These are phyloP conservation scores for Dicycla oo DNA, from an alignment of 2,888 invertebrate genomes.

Conservation along the genomic window DNA sequence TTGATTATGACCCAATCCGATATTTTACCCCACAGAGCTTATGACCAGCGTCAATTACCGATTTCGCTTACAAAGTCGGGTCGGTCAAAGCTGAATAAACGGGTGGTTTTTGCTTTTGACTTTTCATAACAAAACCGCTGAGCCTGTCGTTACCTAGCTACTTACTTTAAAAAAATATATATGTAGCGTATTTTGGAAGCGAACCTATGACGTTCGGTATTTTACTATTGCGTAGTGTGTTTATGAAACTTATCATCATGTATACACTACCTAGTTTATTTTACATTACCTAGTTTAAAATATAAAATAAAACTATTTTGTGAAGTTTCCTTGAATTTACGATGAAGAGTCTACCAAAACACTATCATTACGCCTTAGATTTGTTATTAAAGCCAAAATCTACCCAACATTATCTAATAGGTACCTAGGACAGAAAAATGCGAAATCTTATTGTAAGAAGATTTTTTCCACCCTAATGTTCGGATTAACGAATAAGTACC, in stretches of 20 bases:
- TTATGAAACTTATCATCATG: neutral
- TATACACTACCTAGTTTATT: too few relatives aligned
- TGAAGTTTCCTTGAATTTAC: neutral
- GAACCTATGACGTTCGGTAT: neutral
- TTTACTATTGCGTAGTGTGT: neutral
- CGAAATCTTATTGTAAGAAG: slow-evolving; percentile 5
- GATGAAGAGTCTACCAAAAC: neutral
- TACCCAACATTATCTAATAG: neutral
- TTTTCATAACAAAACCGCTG: slow-evolving; percentile 38
- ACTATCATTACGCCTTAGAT: neutral
- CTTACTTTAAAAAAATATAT: slow-evolving; percentile 17
- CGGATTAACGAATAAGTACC: slow-evolving; percentile 43
- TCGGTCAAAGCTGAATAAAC: slow-evolving; percentile 50
- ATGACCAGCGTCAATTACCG: slow-evolving; percentile 56
- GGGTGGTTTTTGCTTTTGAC: slow-evolving; percentile 34
- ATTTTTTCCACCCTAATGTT: slow-evolving; percentile 31
- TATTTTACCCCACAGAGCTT: slow-evolving; percentile 48
- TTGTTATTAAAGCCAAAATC: neutral
- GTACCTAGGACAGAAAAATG: neutral
- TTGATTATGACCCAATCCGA: slow-evolving; percentile 62
- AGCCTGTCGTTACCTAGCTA: neutral
- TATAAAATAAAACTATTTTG: too few relatives aligned
- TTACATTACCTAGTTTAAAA: too few relatives aligned
- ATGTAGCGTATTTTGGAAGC: slow-evolving; percentile 3
- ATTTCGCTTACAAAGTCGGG: slow-evolving; percentile 61